phyloP scores from a whole-genome alignment of 2,888 invertebrate species.

The Notodonta dromedarius region DNA sequence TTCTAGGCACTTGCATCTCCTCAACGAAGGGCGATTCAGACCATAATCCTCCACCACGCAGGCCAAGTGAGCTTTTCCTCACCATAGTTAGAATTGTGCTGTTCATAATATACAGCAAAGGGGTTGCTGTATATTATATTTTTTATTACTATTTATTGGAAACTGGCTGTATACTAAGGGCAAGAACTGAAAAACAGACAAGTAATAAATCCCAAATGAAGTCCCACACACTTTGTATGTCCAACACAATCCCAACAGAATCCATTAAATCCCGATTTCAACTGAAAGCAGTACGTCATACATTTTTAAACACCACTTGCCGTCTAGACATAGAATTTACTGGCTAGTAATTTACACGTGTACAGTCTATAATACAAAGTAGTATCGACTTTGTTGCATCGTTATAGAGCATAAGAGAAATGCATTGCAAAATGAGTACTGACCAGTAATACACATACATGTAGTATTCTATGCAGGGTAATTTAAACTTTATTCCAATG shows the following conservation, averaged over 20 bases:
- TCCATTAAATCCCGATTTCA: background rate
- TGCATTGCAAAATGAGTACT: constrained; percentile 6
- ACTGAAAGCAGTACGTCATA: background rate
- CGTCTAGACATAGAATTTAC: constrained; percentile 3
- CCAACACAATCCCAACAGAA: background rate
- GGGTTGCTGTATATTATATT: too few relatives aligned
- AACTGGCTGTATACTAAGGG: too few relatives aligned
- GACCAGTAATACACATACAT: background rate
- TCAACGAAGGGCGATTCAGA: too few relatives aligned
- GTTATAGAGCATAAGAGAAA: background rate
- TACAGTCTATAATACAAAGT: background rate
- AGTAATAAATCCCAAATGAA: background rate
- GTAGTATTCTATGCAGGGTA: background rate
- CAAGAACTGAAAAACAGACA: too few relatives aligned
- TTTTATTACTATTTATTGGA: too few relatives aligned
- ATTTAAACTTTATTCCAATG: constrained; percentile 6
- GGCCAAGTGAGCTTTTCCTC: too few relatives aligned
- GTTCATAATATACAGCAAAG: too few relatives aligned
- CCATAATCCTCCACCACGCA: too few relatives aligned
- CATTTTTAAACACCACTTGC: constrained; percentile 1
- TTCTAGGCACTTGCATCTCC: too few relatives aligned
- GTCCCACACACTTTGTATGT: background rate
- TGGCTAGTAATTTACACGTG: background rate
- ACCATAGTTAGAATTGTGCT: too few relatives aligned
- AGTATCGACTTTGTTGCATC: constrained; percentile 11